These are phyloP conservation scores for Rugalucina vietnamica DNA, from an alignment of 2,888 invertebrate species.

Conservation along the genomic window DNA sequence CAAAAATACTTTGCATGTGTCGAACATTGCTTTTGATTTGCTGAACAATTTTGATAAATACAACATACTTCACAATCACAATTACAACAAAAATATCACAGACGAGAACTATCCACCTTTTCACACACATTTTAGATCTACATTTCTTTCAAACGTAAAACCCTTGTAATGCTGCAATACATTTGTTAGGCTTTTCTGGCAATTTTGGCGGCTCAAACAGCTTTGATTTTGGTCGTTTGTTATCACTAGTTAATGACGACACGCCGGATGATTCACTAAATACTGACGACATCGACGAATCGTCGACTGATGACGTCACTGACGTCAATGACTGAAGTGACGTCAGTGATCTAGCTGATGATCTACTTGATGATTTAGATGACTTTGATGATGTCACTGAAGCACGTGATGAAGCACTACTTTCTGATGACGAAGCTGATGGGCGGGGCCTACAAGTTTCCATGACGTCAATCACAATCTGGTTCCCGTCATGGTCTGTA, in stretches of 20 bases:
- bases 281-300: constrained; percentile 49
- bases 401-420: constrained; percentile 2
- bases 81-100: too few relatives aligned
- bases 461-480: constrained; percentile 71
- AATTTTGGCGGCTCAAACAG: constrained; percentile 33
- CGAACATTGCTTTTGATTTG: too few relatives aligned
- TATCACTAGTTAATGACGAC: neutral
- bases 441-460: constrained; percentile 37
- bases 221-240: neutral
- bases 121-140: too few relatives aligned
- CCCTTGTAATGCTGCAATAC: constrained; percentile 43
- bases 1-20: too few relatives aligned
- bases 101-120: too few relatives aligned
- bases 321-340: constrained; percentile 61
- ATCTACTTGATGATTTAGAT: constrained; percentile 36
- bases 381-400: constrained; percentile 37
- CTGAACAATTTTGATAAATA: too few relatives aligned
- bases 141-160: constrained; percentile 58
- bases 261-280: constrained; percentile 24
- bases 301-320: constrained; percentile 50
- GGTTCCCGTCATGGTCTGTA: constrained; percentile 79
- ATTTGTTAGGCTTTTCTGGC: constrained; percentile 54
- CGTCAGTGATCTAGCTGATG: constrained; percentile 45
- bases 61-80: too few relatives aligned
- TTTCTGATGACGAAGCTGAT: constrained; percentile 45